phyloP scores from a whole-genome alignment of 2,797 vertebrate genomes.

The Malacoraja senta region DNA sequence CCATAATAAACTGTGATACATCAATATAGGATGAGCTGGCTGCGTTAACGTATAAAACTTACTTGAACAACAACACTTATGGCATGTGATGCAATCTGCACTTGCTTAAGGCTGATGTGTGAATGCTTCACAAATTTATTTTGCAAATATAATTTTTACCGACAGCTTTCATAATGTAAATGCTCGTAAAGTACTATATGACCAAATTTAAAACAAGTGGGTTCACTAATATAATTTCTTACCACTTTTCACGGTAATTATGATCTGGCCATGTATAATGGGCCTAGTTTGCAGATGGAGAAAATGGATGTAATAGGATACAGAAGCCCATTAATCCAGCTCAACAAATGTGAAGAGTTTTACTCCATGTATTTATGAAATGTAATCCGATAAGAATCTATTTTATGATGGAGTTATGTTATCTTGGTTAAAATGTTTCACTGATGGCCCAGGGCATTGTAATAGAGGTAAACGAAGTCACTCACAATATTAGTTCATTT shows the following conservation, averaged over 20 bases:
- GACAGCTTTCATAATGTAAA: constrained; percentile 21
- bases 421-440: not conserved
- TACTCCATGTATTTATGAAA: not conserved
- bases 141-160: constrained; percentile 22
- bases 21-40: not conserved
- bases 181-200: not conserved
- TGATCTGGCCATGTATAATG: not conserved
- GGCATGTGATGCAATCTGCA: not conserved
- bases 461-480: not conserved
- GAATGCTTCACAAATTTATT: not conserved
- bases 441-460: not conserved
- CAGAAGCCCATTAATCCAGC: constrained; percentile 27
- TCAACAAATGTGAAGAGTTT: not conserved
- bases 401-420: not conserved
- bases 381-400: constrained; percentile 16
- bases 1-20: no score
- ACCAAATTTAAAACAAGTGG: not conserved
- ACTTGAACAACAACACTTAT: not conserved
- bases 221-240: constrained; percentile 18
- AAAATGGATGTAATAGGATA: constrained; percentile 1
- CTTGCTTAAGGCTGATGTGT: not conserved
- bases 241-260: not conserved
- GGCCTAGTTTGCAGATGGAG: not conserved
- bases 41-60: not conserved
- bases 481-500: not conserved